A percentile compares a stretch with the other conserved stretches of the same genome.
phyloP scores from a whole-genome alignment of 2,888 invertebrate genomes.

The Scaptomyza polygonia region DNA sequence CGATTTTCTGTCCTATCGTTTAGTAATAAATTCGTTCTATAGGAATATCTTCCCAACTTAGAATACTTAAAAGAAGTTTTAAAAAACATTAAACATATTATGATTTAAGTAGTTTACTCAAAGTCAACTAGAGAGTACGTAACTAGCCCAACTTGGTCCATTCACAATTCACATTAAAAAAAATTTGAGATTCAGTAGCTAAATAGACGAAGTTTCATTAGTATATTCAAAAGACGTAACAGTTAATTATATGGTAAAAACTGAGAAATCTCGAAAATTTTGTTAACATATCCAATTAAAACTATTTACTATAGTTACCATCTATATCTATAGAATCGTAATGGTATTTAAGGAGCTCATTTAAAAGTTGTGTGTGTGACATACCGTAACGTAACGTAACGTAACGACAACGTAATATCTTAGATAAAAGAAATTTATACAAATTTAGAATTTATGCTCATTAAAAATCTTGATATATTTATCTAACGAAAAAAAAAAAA shows the following conservation, averaged over 20 bases:
- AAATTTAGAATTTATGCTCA: slow-evolving; percentile 27
- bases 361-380: slow-evolving; percentile 29
- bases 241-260: slow-evolving; percentile 19
- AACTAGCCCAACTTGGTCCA: slow-evolving; percentile 20
- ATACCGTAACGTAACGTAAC: slow-evolving; percentile 28
- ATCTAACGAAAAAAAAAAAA: slow-evolving; percentile 18
- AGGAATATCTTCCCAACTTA: slow-evolving; percentile 1
- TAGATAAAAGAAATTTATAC: slow-evolving; percentile 30
- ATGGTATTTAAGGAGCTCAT: slow-evolving; percentile 37
- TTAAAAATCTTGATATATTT: slow-evolving; percentile 19
- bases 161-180: neutral
- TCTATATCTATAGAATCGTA: slow-evolving; percentile 16
- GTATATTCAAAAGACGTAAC: slow-evolving; percentile 14
- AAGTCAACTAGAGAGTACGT: slow-evolving; percentile 17
- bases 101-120: slow-evolving; percentile 28
- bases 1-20: slow-evolving; percentile 4
- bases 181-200: slow-evolving; percentile 1
- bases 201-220: slow-evolving; percentile 11
- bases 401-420: slow-evolving; percentile 26
- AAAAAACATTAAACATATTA: slow-evolving; percentile 13
- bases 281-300: slow-evolving; percentile 18
- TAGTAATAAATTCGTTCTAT: neutral
- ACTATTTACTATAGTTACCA: slow-evolving; percentile 10
- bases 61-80: slow-evolving; percentile 1
- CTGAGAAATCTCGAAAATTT: slow-evolving; percentile 10